Percentiles rank a stretch among this genome's conserved stretches.
Evolutionary conservation across 2,113 vertebrate species (phyloP).

Genomic region (Myiozetetes cayanensis): DNA sequence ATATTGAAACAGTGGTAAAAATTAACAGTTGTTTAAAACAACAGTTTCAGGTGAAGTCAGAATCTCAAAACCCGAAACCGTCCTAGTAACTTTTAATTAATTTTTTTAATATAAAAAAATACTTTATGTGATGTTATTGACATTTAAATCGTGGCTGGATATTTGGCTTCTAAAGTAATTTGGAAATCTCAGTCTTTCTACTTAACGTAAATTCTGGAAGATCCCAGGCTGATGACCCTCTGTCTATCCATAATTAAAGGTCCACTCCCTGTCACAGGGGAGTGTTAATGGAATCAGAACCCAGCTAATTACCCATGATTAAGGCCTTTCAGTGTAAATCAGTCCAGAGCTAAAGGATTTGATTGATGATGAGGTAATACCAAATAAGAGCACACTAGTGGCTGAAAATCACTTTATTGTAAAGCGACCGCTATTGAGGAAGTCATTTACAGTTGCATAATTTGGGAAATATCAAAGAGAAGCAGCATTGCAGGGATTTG

Average conservation of each 20-base stretch:
- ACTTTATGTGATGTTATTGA: neutral
- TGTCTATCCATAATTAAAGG: neutral
- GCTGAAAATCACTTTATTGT: slow-evolving; percentile 47
- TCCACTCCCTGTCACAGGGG: neutral
- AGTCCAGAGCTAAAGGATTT: neutral
- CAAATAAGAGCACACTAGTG: neutral
- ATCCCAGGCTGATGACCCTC: neutral
- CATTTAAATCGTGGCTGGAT: neutral
- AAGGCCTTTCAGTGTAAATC: neutral
- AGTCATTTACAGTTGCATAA: neutral
- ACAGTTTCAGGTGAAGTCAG: neutral
- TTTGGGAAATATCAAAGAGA: neutral
- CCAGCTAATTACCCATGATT: neutral
- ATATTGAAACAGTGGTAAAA: slow-evolving; percentile 58
- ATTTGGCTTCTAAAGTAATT: neutral
- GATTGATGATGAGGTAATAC: neutral
- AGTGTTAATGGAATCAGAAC: neutral
- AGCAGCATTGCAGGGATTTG: neutral
- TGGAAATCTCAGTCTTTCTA: neutral
- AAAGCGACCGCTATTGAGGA: neutral
- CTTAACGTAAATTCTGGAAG: neutral
- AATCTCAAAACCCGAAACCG: neutral
- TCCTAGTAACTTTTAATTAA: neutral
- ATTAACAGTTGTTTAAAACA: slow-evolving; percentile 16
- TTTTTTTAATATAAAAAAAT: neutral